Conservation (phyloP, 2,113 vertebrate species). For the Oxyura jamaicensis region DNA sequence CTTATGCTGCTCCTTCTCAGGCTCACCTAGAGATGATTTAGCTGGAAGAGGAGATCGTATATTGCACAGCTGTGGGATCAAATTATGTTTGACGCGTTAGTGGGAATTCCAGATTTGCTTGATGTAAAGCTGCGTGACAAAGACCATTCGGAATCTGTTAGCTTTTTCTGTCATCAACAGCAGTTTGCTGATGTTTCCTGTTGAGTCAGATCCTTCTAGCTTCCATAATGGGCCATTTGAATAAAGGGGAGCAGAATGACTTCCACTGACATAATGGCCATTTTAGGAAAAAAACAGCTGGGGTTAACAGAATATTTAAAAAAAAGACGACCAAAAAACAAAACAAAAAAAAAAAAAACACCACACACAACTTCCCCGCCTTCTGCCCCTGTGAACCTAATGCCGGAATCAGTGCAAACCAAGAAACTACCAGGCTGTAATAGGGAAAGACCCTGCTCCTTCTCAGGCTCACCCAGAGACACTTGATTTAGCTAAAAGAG, state of each 20-base stretch:
- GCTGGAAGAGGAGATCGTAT: background rate
- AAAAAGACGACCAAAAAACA: background rate
- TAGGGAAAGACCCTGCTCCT: background rate
- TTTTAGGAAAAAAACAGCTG: background rate
- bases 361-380: background rate
- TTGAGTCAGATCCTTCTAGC: slow-evolving; percentile 43
- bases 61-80: slow-evolving; percentile 11
- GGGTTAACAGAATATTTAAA: background rate
- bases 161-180: slow-evolving; percentile 9
- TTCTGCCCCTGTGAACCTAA: background rate
- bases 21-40: slow-evolving; percentile 28
- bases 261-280: background rate
- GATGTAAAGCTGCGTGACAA: slow-evolving; percentile 10
- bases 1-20: background rate
- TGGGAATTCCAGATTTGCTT: slow-evolving; percentile 9
- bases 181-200: slow-evolving; percentile 31
- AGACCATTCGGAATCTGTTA: background rate
- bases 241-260: background rate
- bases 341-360: background rate
- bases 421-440: background rate
- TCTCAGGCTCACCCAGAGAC: background rate
- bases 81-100: background rate
- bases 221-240: background rate
- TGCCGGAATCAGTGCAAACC: background rate
- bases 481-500: background rate